These are phyloP conservation scores for Ornithoptera alexandrae DNA, from an alignment of 2,888 invertebrate species.

Conservation along the genomic window DNA sequence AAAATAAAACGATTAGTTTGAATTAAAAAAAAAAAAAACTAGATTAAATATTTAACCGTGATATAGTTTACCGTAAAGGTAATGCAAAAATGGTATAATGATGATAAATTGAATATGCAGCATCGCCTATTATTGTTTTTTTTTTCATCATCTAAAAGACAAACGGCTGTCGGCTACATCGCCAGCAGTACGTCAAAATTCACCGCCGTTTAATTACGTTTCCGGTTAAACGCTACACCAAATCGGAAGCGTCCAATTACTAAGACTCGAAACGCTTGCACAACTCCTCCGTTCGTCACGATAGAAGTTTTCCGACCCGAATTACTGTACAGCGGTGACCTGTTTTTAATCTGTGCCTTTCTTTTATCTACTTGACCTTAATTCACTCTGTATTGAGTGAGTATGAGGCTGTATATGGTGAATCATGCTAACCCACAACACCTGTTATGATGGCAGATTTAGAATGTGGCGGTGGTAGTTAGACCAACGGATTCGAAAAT, in stretches of 20 bases:
- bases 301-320: constrained; percentile 20
- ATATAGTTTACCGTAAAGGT: not conserved
- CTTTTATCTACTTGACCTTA: not conserved
- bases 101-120: not conserved
- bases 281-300: constrained; percentile 6
- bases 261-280: constrained; percentile 18
- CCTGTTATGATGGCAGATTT: no score
- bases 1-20: no score
- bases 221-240: constrained; percentile 32
- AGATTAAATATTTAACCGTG: no score
- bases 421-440: no score
- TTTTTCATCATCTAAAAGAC: not conserved
- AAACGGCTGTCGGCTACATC: constrained; percentile 27
- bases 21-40: no score
- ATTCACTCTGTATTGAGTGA: no score
- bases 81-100: not conserved
- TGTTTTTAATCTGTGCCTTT: not conserved
- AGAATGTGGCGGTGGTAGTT: no score
- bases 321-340: constrained; percentile 17
- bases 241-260: constrained; percentile 36
- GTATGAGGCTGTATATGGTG: no score
- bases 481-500: no score
- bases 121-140: not conserved
- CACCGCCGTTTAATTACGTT: constrained; percentile 34
- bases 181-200: constrained; percentile 30